A percentile compares a stretch with the other conserved stretches of the same genome.
Evolutionary conservation across 64 coral and sea anemone genomes (phyloP).

Genomic region (Porites lutea): DNA sequence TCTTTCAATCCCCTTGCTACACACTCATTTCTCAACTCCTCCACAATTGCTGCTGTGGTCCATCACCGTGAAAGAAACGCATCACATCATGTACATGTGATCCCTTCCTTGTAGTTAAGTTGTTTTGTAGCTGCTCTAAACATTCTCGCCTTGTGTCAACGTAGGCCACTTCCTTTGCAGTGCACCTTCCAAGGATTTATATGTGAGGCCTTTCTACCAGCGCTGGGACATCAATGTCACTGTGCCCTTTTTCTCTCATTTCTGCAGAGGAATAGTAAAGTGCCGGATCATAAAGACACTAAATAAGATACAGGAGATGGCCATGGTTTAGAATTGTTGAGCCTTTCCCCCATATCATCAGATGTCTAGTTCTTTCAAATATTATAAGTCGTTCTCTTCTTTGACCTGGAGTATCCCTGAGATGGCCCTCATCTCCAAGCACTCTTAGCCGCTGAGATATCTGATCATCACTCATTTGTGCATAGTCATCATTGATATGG

Average conservation of each 20-base stretch:
- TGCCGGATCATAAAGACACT: conserved; percentile 67
- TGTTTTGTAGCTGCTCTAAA: neutral
- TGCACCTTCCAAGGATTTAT: conserved; percentile 35
- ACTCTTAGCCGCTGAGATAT: neutral
- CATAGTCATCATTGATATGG: neutral
- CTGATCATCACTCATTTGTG: neutral
- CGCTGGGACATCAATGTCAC: conserved; percentile 56
- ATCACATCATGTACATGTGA: conserved; percentile 32
- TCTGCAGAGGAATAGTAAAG: conserved; percentile 62
- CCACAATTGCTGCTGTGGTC: conserved; percentile 48
- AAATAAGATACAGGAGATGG: conserved; percentile 52
- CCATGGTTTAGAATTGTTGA: conserved; percentile 67
- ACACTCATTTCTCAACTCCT: conserved; percentile 15
- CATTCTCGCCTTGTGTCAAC: conserved; percentile 45
- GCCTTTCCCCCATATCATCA: conserved; percentile 61
- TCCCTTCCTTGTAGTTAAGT: neutral
- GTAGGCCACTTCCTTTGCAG: conserved; percentile 41
- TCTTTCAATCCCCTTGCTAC: conserved; percentile 24
- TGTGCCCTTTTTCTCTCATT: conserved; percentile 24
- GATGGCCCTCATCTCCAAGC: no score
- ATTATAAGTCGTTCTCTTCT: conserved; percentile 21
- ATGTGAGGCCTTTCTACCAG: conserved; percentile 45
- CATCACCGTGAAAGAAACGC: conserved; percentile 59
- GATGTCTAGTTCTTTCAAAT: conserved; percentile 56
- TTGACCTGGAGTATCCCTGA: neutral